Base-by-base conservation (phyloP, 2,797 vertebrate genomes). In the Lacerta bilineata region DNA sequence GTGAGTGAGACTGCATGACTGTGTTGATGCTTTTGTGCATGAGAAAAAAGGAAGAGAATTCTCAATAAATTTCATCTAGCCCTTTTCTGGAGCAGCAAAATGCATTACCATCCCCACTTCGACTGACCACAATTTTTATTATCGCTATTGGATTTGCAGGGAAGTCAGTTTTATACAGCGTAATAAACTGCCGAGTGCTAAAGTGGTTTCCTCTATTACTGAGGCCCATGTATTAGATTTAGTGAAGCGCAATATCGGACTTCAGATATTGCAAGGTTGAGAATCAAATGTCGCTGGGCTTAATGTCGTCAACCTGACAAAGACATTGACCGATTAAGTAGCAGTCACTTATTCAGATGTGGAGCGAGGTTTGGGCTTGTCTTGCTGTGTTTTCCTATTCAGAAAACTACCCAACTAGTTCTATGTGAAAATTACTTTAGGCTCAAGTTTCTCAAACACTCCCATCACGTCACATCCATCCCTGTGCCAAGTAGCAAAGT, bases 181-280 rank as follows among this genome's bases (percentile, higher is more conserved):
- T 96, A 96, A 97, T 96, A 97, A 97, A 97, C 95, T 97, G 96
- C 96, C 94, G 96, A 97, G 95, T 92, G 92, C 95, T 97, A 97
- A 97, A 97, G 93, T 93, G 95, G 97, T 97, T 97, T 97, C 96
- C 96, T 97, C 96, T 96, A 96, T 97, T 97, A 97, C 96, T 85
- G 96, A 96, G 95, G 96, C 94, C 95, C 91, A 81, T 96, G 96
- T 96, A 97, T 97, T 97, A 97, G 96, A 97, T 97, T 97, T 97
- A 97, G 95, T 92, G 96, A 95, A 93, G 95, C 95, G 95, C 96
- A 97, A 96, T 97, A 97, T 97, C 96, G 96, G 95, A 93, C 97
- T 97, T 96, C 96, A 96, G 93, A 96, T 97, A 97, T 96, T 97
- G 97, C 96, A 95, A 96, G 94, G 93, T 95, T 96, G 93, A 91